These are phyloP conservation scores for Otus sunia DNA, from an alignment of 2,113 vertebrate species.

Conservation along the genomic window DNA sequence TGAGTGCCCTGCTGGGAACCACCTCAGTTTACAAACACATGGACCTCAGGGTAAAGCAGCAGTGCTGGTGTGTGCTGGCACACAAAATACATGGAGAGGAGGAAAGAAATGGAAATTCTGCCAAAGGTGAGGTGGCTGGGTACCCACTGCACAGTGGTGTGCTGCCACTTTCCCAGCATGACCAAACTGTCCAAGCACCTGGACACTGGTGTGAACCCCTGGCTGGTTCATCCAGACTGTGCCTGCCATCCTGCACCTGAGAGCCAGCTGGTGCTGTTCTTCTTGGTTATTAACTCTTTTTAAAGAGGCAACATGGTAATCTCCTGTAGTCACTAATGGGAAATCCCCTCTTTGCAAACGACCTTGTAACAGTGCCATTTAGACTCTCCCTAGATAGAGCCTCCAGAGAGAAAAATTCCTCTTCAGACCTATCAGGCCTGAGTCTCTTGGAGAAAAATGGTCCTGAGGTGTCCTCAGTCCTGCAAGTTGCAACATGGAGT, in stretches of 20 bases:
- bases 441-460: background rate
- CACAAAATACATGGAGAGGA: background rate
- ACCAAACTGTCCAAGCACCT: background rate
- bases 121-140: background rate
- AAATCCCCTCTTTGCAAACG: background rate
- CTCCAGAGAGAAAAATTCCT: background rate
- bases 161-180: background rate
- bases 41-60: background rate
- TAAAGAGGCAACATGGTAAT: background rate
- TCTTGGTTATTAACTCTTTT: background rate
- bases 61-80: background rate
- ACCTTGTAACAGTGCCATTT: background rate
- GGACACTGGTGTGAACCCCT: background rate
- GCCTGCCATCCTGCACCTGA: background rate
- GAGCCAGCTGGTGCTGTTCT: background rate
- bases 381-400: background rate
- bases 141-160: fast-evolving
- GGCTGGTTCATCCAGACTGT: background rate
- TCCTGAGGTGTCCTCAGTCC: background rate
- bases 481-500: background rate
- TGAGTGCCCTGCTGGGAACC: background rate
- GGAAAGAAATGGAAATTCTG: background rate
- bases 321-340: background rate
- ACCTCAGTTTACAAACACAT: fast-evolving
- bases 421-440: background rate